Evolutionary conservation across 2,797 vertebrate genomes (phyloP).

Genomic region (Fratercula arctica): DNA sequence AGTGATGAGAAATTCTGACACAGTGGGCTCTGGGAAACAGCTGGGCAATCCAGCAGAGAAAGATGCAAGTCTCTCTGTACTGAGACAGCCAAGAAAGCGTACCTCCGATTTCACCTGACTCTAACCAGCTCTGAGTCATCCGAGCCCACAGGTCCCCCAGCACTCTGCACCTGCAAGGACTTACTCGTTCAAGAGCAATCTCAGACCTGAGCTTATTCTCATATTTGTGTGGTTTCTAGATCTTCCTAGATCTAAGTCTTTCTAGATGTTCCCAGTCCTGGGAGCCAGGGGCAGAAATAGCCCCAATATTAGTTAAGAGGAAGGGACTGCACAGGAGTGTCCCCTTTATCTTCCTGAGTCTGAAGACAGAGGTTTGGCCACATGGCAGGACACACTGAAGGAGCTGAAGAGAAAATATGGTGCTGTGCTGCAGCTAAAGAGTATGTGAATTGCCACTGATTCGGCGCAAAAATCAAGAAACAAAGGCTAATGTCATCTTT

Average conservation of each 20-base stretch:
- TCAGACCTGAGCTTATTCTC: not conserved
- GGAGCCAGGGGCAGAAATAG: not conserved
- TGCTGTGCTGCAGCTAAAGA: not conserved
- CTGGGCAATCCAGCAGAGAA: not conserved
- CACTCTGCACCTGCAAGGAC: rapidly evolving
- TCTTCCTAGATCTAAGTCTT: not conserved
- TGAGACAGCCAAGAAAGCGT: not conserved
- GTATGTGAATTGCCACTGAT: not conserved
- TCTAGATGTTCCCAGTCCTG: not conserved
- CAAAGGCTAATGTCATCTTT: not conserved
- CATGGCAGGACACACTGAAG: not conserved
- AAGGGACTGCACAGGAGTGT: not conserved
- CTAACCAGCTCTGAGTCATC: not conserved
- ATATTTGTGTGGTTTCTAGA: not conserved
- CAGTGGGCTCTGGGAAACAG: not conserved
- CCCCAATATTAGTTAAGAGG: not conserved
- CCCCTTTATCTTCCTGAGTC: not conserved
- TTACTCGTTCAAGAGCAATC: not conserved
- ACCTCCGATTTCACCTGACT: not conserved
- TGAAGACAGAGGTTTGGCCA: not conserved
- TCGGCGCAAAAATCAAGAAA: not conserved
- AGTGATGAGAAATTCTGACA: not conserved
- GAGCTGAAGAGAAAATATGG: not conserved
- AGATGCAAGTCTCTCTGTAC: not conserved
- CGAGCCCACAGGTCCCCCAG: not conserved